A percentile compares a stretch with the other conserved stretches of the same genome.
These are phyloP conservation scores for Turritopsis rubra DNA, from an alignment of 30 jellyfish, hydroid and myxozoan species.

Conservation along the genomic window DNA sequence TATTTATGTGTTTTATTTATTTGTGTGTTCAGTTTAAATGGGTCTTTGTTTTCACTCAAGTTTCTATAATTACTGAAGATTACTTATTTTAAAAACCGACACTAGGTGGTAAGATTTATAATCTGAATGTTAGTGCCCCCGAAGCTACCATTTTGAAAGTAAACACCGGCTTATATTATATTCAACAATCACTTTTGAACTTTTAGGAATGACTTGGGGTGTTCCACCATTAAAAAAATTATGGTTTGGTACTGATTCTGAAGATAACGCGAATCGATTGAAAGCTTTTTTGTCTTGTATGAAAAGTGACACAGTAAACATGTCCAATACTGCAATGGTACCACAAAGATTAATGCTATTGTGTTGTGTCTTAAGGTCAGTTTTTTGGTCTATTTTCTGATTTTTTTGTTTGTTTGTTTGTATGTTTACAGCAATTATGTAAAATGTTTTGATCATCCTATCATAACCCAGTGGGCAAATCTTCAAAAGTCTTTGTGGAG, in stretches of 20 bases:
- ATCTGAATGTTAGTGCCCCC: no score
- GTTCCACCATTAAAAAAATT: slow-evolving; percentile 74
- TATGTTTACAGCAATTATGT: no score
- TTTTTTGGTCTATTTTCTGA: background rate
- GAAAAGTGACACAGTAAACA: slow-evolving; percentile 68
- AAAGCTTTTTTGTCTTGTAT: slow-evolving; percentile 76
- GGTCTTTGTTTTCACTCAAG: no score
- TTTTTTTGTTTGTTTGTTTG: background rate
- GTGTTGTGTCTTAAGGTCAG: slow-evolving; percentile 91
- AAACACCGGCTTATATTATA: no score
- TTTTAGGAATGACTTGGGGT: slow-evolving; percentile 55
- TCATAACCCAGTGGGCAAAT: no score
- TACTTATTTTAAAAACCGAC: no score
- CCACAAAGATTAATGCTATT: slow-evolving; percentile 69
- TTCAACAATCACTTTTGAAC: background rate
- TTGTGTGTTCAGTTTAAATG: no score
- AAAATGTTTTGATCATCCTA: background rate
- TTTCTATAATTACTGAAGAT: no score
- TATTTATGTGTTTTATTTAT: no score
- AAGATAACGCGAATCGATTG: slow-evolving; percentile 70
- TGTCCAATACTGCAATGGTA: slow-evolving; percentile 72
- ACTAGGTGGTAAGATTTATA: no score
- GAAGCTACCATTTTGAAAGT: no score
- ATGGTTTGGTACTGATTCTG: slow-evolving; percentile 86
- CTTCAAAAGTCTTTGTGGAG: no score